Evolutionary conservation across 1,140 invertebrate genomes (phyloP).

Genomic region (Antheraea mylitta): DNA sequence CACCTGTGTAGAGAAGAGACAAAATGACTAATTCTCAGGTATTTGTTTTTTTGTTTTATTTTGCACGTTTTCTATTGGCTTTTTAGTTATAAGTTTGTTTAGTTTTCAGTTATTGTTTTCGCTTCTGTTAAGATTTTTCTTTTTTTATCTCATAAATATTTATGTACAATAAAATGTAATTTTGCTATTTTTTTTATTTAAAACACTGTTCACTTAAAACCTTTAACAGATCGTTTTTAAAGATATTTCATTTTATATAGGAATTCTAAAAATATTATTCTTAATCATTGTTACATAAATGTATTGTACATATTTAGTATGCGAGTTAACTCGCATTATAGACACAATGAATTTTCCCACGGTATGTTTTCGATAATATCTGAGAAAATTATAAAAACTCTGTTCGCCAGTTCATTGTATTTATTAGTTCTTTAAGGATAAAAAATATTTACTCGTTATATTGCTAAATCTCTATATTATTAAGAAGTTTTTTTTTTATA

Average conservation of each 20-base stretch:
- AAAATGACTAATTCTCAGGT: constrained; percentile 78
- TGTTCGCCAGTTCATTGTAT: not conserved
- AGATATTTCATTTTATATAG: too few relatives aligned
- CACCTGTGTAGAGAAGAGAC: constrained; percentile 55
- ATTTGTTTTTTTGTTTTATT: constrained; percentile 39
- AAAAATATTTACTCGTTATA: not conserved
- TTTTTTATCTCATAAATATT: too few relatives aligned
- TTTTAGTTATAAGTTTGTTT: not conserved
- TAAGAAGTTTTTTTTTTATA: not conserved
- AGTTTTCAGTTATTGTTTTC: not conserved
- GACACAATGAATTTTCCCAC: not conserved
- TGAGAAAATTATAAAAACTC: not conserved
- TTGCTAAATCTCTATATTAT: not conserved
- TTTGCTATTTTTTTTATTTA: too few relatives aligned
- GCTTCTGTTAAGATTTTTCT: too few relatives aligned
- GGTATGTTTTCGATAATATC: not conserved
- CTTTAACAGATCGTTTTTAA: too few relatives aligned
- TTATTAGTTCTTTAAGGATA: not conserved
- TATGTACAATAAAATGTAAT: too few relatives aligned
- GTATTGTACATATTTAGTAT: not conserved
- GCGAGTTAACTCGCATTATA: not conserved
- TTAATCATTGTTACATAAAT: too few relatives aligned
- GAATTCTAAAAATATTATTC: too few relatives aligned
- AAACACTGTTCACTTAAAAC: too few relatives aligned
- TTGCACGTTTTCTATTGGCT: constrained; percentile 21